Percentiles rank a stretch among this genome's conserved stretches.
Conservation (phyloP, 2,888 invertebrate genomes). For the Hirtodrosophila alboralis region DNA sequence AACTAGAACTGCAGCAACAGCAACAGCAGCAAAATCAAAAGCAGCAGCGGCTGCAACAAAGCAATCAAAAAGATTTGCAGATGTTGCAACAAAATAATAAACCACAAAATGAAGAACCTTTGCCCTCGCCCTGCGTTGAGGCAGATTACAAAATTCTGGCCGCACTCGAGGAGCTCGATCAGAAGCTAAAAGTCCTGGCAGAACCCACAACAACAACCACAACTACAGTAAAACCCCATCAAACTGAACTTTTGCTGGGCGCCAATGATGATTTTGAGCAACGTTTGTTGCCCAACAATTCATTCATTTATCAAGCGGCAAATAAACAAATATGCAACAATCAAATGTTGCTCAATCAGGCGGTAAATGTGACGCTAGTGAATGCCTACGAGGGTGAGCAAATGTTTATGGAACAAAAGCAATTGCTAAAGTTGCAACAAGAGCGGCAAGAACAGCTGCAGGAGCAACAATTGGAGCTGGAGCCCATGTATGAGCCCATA, state of each 20-base stretch:
- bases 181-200: slow-evolving; percentile 74
- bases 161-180: slow-evolving; percentile 80
- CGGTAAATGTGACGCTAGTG: slow-evolving; percentile 81
- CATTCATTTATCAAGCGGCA: slow-evolving; percentile 87
- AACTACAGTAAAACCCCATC: no score
- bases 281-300: slow-evolving; percentile 87
- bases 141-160: slow-evolving; percentile 80
- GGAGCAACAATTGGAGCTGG: slow-evolving; percentile 4
- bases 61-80: no score
- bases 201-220: slow-evolving; percentile 25
- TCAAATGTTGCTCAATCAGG: slow-evolving; percentile 75
- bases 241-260: slow-evolving; percentile 46
- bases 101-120: no score
- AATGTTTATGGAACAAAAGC: slow-evolving; percentile 71
- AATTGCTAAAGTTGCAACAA: slow-evolving; percentile 16
- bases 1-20: background rate
- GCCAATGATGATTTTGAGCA: slow-evolving; percentile 77
- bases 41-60: background rate
- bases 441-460: background rate
- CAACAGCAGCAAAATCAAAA: background rate
- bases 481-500: slow-evolving; percentile 78
- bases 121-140: slow-evolving; percentile 56
- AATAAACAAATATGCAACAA: slow-evolving; percentile 74
- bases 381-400: slow-evolving; percentile 81
- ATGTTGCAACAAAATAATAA: no score